Evolutionary conservation across 2,888 invertebrate species (phyloP).

Genomic region (Gandaritis pyraliata): DNA sequence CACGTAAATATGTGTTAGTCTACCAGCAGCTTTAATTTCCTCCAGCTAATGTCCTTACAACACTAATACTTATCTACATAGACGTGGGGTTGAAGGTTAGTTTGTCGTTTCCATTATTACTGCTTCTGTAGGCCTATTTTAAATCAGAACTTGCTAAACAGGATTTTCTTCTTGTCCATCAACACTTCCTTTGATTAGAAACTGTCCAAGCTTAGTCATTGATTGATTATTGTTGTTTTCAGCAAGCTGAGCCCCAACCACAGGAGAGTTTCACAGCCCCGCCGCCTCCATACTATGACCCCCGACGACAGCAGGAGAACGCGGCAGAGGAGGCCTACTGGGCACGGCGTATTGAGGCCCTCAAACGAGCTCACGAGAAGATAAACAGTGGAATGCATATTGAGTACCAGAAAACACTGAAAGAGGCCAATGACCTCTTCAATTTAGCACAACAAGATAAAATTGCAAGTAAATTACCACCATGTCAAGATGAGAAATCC

Average conservation of each 20-base stretch:
- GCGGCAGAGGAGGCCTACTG: conserved; percentile 78
- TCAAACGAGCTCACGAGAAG: conserved; percentile 74
- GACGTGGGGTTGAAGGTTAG: conserved; percentile 19
- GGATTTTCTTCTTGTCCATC: background rate
- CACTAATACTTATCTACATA: background rate
- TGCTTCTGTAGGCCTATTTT: background rate
- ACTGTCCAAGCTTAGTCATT: background rate
- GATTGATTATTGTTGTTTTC: conserved; percentile 39
- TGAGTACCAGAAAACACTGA: conserved; percentile 76
- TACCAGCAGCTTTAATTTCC: conserved; percentile 7
- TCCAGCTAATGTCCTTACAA: conserved; percentile 5
- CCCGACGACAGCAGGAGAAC: conserved; percentile 60
- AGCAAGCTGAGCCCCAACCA: conserved; percentile 67
- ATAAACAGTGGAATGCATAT: conserved; percentile 71
- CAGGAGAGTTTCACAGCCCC: conserved; percentile 53
- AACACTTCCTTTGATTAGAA: background rate
- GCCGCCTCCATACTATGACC: conserved; percentile 63
- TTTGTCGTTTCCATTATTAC: conserved; percentile 4
- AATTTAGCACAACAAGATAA: conserved; percentile 65
- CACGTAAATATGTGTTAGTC: conserved; percentile 10
- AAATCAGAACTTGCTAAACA: background rate
- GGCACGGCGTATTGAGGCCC: conserved; percentile 72
- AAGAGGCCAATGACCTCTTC: conserved; percentile 75
- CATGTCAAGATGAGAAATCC: conserved; percentile 77
- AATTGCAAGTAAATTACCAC: conserved; percentile 66